phyloP scores from a whole-genome alignment of 2,113 vertebrate species.

The Chelonoidis abingdonii region DNA sequence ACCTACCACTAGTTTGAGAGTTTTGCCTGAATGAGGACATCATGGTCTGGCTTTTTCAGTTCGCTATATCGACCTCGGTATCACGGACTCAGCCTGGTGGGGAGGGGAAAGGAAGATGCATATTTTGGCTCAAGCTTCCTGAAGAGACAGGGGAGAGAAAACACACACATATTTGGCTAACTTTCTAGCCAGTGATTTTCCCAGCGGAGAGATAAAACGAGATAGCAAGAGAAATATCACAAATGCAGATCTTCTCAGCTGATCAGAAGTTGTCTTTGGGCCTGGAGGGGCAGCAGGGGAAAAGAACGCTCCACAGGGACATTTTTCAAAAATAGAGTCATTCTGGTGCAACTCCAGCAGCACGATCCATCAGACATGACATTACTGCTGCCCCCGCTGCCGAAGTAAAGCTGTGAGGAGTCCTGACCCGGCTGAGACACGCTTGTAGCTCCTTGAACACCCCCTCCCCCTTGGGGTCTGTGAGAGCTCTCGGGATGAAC shows the following conservation, averaged over 20 bases:
- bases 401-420: constrained; percentile 48
- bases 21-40: background rate
- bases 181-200: constrained; percentile 26
- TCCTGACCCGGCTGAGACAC: background rate
- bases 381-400: constrained; percentile 1
- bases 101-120: background rate
- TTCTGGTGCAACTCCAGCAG: constrained; percentile 64
- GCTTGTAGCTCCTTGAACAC: constrained; percentile 39
- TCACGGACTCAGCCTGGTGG: rapidly evolving
- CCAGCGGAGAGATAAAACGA: constrained; percentile 38
- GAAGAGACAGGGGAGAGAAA: background rate
- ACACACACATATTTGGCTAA: background rate
- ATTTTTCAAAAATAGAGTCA: constrained; percentile 78
- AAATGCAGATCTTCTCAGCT: constrained; percentile 38
- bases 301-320: constrained; percentile 45
- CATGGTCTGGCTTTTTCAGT: rapidly evolving
- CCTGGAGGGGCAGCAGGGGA: background rate
- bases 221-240: background rate
- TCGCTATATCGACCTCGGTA: rapidly evolving
- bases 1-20: background rate
- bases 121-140: background rate
- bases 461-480: background rate
- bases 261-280: background rate
- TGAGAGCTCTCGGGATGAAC: background rate
- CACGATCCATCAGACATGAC: constrained; percentile 16